Evolutionary conservation across 2,113 vertebrate species (phyloP), one percentile per base, ranked within the genome.

Genomic region (Proteles cristata): DNA sequence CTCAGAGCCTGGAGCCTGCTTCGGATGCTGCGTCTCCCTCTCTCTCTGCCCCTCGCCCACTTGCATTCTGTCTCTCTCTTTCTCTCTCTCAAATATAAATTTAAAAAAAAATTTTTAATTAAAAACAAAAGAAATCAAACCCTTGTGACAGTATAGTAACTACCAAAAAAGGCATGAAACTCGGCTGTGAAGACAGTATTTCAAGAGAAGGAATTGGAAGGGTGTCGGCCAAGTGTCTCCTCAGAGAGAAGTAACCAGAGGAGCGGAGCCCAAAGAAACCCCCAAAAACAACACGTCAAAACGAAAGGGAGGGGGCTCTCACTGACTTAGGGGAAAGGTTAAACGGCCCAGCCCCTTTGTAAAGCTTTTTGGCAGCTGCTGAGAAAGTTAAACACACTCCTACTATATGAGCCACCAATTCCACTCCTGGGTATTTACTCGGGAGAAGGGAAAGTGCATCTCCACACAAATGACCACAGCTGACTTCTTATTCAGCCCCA

Each of bases 311-410:
- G 39, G n/a, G 23, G 58, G 26, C 25, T 55, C 16, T 43, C 76
- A 3, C 48, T 39, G 14, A 28, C 4, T 0, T 26, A 53, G 35
- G 21, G 33, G 28, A 71, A 63, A 19, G 0, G 2, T n/a, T 11
- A 76, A 7, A 17, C 0, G 11, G 35, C 31, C 76, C 23, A 2
- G 68, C 1, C 48, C 35, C 23, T 4, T 4, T 0, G 2, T 77
- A 88, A 61, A 82, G 28, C 35, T 33, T 25, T 3, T 17, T 55
- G 84, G n/a, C 84, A 77, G 28, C 26, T 45, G 69, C n/a, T 31
- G 3, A 10, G 31, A 82, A 69, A 14, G 84, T 23, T 25, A 33
- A 33, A 73, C 33, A 11, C 33, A 7, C 4, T 14, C 53, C 14
- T 71, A 71, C 5, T 6, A 0, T 3, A 7, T 1, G 33, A 61